Conservation (phyloP, 2,797 vertebrate species). For the Buphagus erythrorhynchus region DNA sequence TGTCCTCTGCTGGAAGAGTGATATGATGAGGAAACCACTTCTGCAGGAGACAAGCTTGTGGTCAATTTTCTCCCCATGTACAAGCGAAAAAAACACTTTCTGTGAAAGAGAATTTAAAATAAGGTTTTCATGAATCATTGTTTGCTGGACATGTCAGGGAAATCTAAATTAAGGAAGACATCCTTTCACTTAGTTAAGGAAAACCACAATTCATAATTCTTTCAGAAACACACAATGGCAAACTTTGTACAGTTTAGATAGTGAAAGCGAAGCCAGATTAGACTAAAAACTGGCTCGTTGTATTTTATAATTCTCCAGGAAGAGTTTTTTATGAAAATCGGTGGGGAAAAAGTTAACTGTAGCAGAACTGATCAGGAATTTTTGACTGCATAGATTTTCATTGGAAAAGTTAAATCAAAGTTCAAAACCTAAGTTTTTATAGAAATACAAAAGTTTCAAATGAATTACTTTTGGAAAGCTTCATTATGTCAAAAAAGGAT, state of each 20-base stretch:
- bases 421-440: not conserved
- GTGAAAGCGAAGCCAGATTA: constrained; percentile 35
- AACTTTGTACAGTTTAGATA: constrained; percentile 47
- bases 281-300: constrained; percentile 8
- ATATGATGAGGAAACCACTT: constrained; percentile 73
- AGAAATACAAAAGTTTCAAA: not conserved
- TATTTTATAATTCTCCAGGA: constrained; percentile 15
- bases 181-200: constrained; percentile 54
- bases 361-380: not conserved
- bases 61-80: constrained; percentile 38
- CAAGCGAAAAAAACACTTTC: constrained; percentile 30
- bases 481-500: not conserved
- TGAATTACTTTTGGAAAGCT: not conserved
- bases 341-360: not conserved
- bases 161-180: constrained; percentile 69
- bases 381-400: not conserved
- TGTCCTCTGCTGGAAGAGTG: constrained; percentile 69
- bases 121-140: constrained; percentile 67
- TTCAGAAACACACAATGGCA: constrained; percentile 35
- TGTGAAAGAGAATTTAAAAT: constrained; percentile 41
- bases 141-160: constrained; percentile 50
- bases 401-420: not conserved
- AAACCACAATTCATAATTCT: constrained; percentile 73
- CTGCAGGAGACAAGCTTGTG: constrained; percentile 64
- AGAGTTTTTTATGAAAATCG: not conserved